These are phyloP conservation scores for Oncorhynchus nerka DNA, from an alignment of 2,113 vertebrate genomes.

Conservation along the genomic window DNA sequence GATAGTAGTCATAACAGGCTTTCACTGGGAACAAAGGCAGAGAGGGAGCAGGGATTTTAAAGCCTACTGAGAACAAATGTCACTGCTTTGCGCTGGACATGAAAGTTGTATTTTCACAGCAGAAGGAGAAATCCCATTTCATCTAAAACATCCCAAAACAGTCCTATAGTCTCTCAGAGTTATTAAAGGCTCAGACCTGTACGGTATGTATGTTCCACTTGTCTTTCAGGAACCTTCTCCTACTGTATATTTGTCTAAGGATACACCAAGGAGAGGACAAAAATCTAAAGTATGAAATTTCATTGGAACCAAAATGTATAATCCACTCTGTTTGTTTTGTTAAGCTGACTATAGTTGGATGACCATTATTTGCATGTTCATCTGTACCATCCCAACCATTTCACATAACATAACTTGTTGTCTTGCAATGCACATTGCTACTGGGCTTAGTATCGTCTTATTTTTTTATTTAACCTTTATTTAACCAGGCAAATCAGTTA, in stretches of 20 bases:
- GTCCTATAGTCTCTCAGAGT: too few species aligned
- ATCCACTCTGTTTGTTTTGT: background rate
- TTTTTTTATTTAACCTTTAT: too few species aligned
- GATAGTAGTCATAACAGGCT: background rate
- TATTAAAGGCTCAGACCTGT: too few species aligned
- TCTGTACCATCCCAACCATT: too few species aligned
- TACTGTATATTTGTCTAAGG: constrained; percentile 7
- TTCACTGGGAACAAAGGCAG: background rate
- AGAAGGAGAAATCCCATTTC: constrained; percentile 8
- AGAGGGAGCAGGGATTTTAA: background rate
- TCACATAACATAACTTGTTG: too few species aligned
- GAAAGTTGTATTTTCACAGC: constrained; percentile 31
- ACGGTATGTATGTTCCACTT: background rate
- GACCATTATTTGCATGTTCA: too few species aligned
- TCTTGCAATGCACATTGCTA: too few species aligned
- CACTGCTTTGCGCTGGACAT: constrained; percentile 21
- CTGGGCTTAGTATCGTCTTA: too few species aligned
- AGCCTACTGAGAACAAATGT: constrained; percentile 34
- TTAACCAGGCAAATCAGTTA: too few species aligned
- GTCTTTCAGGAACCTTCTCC: constrained; percentile 2
- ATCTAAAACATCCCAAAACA: constrained; percentile 7
- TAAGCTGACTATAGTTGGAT: too few species aligned
- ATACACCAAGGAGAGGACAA: background rate
- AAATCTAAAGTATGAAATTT: background rate
- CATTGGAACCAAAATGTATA: too few species aligned